phyloP scores from a whole-genome alignment of 1,140 invertebrate species.

The Oryctes rhinoceros region DNA sequence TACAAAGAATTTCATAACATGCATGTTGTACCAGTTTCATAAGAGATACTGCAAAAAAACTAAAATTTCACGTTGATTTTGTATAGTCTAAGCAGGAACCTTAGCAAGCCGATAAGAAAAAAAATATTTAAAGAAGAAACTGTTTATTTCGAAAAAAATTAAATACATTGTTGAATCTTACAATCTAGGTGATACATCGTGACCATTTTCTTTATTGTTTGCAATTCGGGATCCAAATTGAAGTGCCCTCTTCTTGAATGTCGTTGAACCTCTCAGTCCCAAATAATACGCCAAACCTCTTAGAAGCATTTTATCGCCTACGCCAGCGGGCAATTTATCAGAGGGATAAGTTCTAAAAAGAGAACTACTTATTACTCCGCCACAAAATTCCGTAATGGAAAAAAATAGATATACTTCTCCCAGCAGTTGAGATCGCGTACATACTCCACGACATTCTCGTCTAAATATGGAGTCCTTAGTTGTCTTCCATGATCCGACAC shows the following conservation, averaged over 20 bases:
- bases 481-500: constrained; percentile 81
- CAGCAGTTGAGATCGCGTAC: constrained; percentile 75
- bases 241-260: constrained; percentile 89
- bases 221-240: constrained; percentile 98
- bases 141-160: too few species aligned
- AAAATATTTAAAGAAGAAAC: too few species aligned
- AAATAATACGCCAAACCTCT: constrained; percentile 79
- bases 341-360: constrained; percentile 71
- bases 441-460: constrained; percentile 86
- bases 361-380: not conserved
- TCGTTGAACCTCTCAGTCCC: constrained; percentile 72
- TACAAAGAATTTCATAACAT: too few species aligned
- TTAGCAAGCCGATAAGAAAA: too few species aligned
- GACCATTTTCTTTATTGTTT: constrained; percentile 89
- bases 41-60: too few species aligned
- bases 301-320: constrained; percentile 94
- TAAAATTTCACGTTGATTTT: too few species aligned
- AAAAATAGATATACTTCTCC: constrained; percentile 70
- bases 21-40: too few species aligned
- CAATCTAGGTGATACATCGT: constrained; percentile 70
- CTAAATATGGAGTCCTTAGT: constrained; percentile 90
- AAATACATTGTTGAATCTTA: constrained; percentile 6
- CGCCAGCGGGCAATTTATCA: constrained; percentile 71
- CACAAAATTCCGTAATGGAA: not conserved
- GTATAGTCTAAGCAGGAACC: too few species aligned